A percentile compares a stretch with the other conserved stretches of the same genome.
Conservation (phyloP, 2,888 invertebrate species). For the Agrotis puta region DNA sequence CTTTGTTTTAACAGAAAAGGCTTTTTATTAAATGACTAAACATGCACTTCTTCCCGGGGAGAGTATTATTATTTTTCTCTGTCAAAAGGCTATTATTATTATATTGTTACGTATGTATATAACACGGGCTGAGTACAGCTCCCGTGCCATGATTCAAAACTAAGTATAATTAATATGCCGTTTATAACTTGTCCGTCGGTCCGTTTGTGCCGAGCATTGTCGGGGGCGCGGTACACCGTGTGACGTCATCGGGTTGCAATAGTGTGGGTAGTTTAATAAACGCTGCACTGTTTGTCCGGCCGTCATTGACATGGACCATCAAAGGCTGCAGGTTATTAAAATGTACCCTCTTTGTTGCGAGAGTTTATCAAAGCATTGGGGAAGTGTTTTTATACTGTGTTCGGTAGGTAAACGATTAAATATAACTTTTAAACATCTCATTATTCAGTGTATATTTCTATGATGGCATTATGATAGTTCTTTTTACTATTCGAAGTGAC, state of each 20-base stretch:
- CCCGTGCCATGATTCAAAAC: not conserved
- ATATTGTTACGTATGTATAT: too few relatives aligned
- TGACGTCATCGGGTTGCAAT: constrained; percentile 7
- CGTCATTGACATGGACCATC: constrained; percentile 35
- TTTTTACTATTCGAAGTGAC: too few relatives aligned
- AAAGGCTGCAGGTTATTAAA: constrained; percentile 46
- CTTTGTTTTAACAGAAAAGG: constrained; percentile 5
- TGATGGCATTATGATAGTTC: too few relatives aligned
- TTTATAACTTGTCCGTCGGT: constrained; percentile 24
- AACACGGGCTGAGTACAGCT: too few relatives aligned
- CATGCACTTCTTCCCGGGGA: constrained; percentile 13
- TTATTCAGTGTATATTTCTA: too few relatives aligned
- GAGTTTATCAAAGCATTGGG: not conserved
- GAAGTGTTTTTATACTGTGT: not conserved
- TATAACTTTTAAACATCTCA: too few relatives aligned
- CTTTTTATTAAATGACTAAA: constrained; percentile 34
- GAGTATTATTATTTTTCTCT: not conserved
- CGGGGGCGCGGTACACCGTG: not conserved
- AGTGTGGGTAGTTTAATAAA: constrained; percentile 32
- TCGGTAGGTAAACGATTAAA: too few relatives aligned
- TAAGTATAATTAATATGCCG: constrained; percentile 28
- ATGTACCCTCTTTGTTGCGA: constrained; percentile 31
- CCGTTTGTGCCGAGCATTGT: constrained; percentile 17
- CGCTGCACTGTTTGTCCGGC: not conserved
- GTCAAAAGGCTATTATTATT: too few relatives aligned